Base-by-base conservation (phyloP, 2,797 vertebrate species). In the Falco columbarius region DNA sequence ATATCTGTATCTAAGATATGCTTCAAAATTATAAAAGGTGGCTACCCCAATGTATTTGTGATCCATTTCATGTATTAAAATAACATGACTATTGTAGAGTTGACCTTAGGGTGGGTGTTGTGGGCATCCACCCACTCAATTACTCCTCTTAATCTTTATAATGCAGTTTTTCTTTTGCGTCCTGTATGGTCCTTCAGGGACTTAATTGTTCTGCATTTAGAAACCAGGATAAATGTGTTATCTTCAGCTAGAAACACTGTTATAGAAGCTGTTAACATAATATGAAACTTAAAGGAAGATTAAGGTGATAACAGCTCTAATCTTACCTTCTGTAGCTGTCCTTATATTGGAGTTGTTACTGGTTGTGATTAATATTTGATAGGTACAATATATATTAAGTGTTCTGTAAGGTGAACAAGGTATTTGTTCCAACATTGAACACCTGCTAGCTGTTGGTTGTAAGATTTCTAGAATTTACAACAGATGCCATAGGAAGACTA, bases 161-260 rank as follows among this genome's bases (percentile, higher is more conserved):
- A 38, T 49, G 32, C 61, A 46, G 18, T 44, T 88, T 32, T 77
- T 61, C 27, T 70, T 47, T 71, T 72, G 46, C 40, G 65, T 72
- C n/a, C 40, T 79, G 12, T 14, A 38, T 40, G 74, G 40, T 73
- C 46, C 80, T 86, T 85, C 67, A 76, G 80, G 52, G 52, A 68
- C n/a, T 68, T 65, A 29, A 76, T 52, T 82, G 36, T 76, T 90
- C 68, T 73, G 58, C 38, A 73, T 92, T 90, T 68, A 93, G 75
- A 76, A 86, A 55, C 32, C 30, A 34, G 67, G 83, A 77, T 10
- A 63, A 82, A 85, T 47, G 32, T 51, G 24, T 75, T 40, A 24
- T 80, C 46, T 91, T 89, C 65, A 83, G 36, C 74, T 72, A 51
- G 49, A 93, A 93, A 76, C 51, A 34, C 30, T 87, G 29, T 42